Conservation (phyloP, 1,140 invertebrate species). For the Archivesica marissinica region DNA sequence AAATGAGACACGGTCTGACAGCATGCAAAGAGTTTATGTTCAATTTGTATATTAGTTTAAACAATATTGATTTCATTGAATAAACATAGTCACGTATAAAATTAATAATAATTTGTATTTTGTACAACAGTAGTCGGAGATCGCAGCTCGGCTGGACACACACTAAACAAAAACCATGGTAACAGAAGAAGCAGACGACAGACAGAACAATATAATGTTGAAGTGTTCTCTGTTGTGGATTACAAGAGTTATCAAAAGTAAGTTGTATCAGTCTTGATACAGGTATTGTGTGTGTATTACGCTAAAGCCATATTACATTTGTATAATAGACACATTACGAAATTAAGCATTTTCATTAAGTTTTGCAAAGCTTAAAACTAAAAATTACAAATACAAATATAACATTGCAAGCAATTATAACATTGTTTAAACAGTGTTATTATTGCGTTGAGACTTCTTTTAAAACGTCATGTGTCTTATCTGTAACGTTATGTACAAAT, state of each 20-base stretch:
- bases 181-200: conserved; percentile 8
- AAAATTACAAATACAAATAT: not conserved
- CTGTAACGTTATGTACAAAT: too few species aligned
- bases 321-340: too few species aligned
- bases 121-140: not conserved
- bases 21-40: not conserved
- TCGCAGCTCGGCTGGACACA: not conserved
- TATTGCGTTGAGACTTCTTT: too few species aligned
- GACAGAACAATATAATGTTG: not conserved
- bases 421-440: too few species aligned
- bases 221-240: conserved; percentile 15
- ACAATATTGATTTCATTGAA: not conserved
- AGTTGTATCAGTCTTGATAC: not conserved
- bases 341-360: too few species aligned
- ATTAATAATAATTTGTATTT: not conserved
- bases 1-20: not conserved
- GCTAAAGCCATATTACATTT: too few species aligned
- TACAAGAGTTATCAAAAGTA: conserved; percentile 22
- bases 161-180: not conserved
- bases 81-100: not conserved
- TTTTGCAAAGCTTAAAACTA: too few species aligned
- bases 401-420: too few species aligned
- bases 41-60: not conserved
- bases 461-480: too few species aligned
- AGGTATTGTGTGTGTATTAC: not conserved